These are phyloP conservation scores for Plusia festucae DNA, from an alignment of 2,888 invertebrate genomes.

Conservation along the genomic window DNA sequence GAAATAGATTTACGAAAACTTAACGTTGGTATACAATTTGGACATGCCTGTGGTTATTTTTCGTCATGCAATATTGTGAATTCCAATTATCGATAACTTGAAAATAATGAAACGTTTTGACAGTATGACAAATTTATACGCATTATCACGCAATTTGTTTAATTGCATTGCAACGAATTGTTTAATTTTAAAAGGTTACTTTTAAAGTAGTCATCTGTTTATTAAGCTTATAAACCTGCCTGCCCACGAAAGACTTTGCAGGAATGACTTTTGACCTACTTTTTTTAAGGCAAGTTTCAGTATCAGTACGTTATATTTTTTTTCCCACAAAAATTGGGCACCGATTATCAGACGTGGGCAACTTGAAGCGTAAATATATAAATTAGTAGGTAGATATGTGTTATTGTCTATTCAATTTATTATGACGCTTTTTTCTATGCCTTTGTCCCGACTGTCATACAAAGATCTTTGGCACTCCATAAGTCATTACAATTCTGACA, in stretches of 20 bases:
- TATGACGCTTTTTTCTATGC: background rate
- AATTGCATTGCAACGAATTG: background rate
- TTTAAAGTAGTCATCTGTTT: conserved; percentile 14
- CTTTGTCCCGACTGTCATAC: too few relatives aligned
- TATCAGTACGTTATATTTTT: too few relatives aligned
- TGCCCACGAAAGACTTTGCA: too few relatives aligned
- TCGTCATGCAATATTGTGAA: conserved; percentile 63
- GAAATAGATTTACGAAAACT: conserved; percentile 66
- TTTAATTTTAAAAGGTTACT: background rate
- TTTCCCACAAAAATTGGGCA: too few relatives aligned
- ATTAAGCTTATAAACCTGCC: conserved; percentile 13
- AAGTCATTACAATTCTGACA: too few relatives aligned
- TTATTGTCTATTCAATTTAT: background rate
- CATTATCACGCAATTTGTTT: background rate
- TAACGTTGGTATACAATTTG: conserved; percentile 58
- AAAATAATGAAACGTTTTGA: conserved; percentile 29
- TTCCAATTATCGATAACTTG: conserved; percentile 56
- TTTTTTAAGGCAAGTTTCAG: too few relatives aligned
- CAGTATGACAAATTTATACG: conserved; percentile 33
- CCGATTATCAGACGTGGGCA: too few relatives aligned
- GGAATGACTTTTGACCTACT: too few relatives aligned
- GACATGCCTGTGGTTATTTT: conserved; percentile 69
- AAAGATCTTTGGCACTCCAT: too few relatives aligned
- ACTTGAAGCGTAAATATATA: conserved; percentile 14
- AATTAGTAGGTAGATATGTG: conserved; percentile 5